Evolutionary conservation across 1,140 invertebrate species (phyloP), one percentile per base, ranked within the genome.

Genomic region (Diorhabda carinulata): DNA sequence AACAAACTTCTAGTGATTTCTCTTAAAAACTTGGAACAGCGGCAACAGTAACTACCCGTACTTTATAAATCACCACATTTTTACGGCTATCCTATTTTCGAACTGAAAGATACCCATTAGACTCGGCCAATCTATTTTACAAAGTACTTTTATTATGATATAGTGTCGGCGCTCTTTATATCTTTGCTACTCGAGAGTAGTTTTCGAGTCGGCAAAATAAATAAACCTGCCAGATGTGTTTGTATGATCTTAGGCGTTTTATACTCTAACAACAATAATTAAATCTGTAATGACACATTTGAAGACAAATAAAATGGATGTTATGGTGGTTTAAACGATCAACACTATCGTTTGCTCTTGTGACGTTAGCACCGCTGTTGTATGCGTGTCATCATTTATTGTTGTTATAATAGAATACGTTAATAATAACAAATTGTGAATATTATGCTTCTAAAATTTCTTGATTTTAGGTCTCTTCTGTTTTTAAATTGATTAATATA

Each of bases 101-200:
- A 25, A 67, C 57, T 67, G 58, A 67, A 47, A 67, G 65, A 67
- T 60, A 2, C 57, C 65, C 65, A 67, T 67, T 67, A 67, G 65
- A 44, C 65, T 60, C 65, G 65, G 65, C 65, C 65, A 60, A 67
- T 67, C 57, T 67, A 67, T 59, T 67, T 67, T 60, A 67, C 65
- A 67, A 67, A 67, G 65, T 67, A 67, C 65, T 67, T 67, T 60
- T 67, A 60, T 60, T 59, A 67, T 67, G 65, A 67, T 67, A 67
- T 60, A 67, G 65, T 67, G 65, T 60, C 65, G 65, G 65, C 60
- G 40, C 60, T 67, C 65, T 60, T 67, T 67, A 67, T 57, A 42
- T 41, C 65, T 8, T 42, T 67, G 57, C 43, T 60, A 57, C 41
- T 44, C 57, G 57, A 10, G 45, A 64, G 25, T 60, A 5, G 5